A percentile compares a stretch with the other conserved stretches of the same genome.
phyloP scores from a whole-genome alignment of 2,797 vertebrate genomes.

The Poecilia gillii region DNA sequence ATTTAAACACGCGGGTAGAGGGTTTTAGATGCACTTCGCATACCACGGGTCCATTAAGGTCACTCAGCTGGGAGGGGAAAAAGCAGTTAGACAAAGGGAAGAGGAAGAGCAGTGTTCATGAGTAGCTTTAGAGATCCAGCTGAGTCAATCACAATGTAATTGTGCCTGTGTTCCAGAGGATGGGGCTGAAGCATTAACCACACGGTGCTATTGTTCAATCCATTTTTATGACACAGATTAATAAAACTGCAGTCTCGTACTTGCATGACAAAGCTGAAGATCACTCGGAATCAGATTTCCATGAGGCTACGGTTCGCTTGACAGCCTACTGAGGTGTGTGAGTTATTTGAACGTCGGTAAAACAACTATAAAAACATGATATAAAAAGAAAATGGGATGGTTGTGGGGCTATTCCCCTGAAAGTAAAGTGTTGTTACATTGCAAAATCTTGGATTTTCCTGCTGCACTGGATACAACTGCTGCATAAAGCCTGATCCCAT shows the following conservation, averaged over 20 bases:
- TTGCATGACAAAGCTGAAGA: conserved; percentile 31
- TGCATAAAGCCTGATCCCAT: conserved; percentile 44
- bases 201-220: conserved; percentile 48
- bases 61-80: conserved; percentile 44
- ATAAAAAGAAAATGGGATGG: conserved; percentile 9
- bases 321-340: conserved; percentile 32
- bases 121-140: conserved; percentile 55
- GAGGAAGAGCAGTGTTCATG: conserved; percentile 47
- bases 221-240: conserved; percentile 55
- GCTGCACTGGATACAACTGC: conserved; percentile 32
- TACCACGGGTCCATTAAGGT: conserved; percentile 47
- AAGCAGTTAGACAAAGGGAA: conserved; percentile 51
- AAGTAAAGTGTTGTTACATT: conserved; percentile 23
- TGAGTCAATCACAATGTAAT: conserved; percentile 77
- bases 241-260: conserved; percentile 27
- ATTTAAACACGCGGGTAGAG: conserved; percentile 42
- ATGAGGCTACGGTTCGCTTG: conserved; percentile 26
- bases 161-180: conserved; percentile 78
- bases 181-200: conserved; percentile 81
- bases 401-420: conserved; percentile 16
- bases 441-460: conserved; percentile 30
- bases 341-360: conserved; percentile 33
- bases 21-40: conserved; percentile 57
- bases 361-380: conserved; percentile 25
- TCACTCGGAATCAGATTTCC: conserved; percentile 48